phyloP scores from a whole-genome alignment of 2,797 vertebrate genomes.

The Helostoma temminkii region DNA sequence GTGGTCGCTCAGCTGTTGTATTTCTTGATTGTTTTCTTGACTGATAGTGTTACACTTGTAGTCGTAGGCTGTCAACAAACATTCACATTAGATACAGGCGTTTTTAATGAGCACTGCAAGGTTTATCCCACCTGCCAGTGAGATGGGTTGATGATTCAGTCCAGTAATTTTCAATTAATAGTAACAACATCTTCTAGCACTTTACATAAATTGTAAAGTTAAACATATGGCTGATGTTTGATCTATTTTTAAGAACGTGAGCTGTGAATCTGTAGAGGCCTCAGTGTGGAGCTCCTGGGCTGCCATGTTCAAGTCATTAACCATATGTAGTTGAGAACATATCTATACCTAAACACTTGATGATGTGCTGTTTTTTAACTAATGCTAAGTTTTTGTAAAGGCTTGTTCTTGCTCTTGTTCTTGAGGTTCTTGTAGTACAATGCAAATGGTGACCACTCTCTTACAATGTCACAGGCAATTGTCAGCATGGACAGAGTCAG shows the following conservation, averaged over 20 bases:
- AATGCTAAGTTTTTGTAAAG: no score
- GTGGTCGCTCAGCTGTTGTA: slow-evolving; percentile 34
- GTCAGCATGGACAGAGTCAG: no score
- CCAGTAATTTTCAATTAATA: slow-evolving; percentile 64
- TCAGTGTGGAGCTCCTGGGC: background rate
- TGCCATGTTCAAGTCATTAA: background rate
- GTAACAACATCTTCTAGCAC: slow-evolving; percentile 46
- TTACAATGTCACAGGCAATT: no score
- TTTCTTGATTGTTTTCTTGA: slow-evolving; percentile 53
- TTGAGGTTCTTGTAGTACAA: no score
- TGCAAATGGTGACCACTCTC: no score
- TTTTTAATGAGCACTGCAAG: slow-evolving; percentile 41
- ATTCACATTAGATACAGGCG: slow-evolving; percentile 21
- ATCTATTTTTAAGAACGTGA: background rate
- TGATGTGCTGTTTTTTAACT: no score
- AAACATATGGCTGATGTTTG: slow-evolving; percentile 4
- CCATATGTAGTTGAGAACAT: no score
- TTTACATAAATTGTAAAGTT: slow-evolving; percentile 25
- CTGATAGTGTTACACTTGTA: slow-evolving; percentile 40
- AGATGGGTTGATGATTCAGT: slow-evolving; percentile 60
- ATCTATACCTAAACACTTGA: background rate
- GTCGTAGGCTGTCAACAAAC: slow-evolving; percentile 48
- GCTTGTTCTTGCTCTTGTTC: no score
- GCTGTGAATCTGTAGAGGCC: background rate
- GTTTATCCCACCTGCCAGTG: slow-evolving; percentile 29